A percentile compares a stretch with the other conserved stretches of the same genome.
phyloP scores from a whole-genome alignment of 2,888 invertebrate genomes.

The Caenorhabditis zanzibari region DNA sequence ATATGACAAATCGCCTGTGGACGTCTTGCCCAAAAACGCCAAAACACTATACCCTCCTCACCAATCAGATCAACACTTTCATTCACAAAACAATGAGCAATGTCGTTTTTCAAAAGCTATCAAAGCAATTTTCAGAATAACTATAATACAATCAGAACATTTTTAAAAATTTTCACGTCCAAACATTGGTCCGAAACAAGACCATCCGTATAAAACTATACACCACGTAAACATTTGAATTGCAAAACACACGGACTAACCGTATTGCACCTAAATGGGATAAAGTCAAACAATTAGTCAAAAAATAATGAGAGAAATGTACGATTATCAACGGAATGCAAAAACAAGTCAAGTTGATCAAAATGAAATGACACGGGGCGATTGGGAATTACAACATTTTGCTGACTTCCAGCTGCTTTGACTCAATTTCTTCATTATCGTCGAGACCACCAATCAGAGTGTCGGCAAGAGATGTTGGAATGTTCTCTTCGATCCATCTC shows the following conservation, averaged over 20 bases:
- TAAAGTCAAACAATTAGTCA: background rate
- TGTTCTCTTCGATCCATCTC: slow-evolving; percentile 96
- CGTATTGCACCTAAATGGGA: slow-evolving; percentile 57
- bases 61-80: background rate
- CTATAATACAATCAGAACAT: background rate
- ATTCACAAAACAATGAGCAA: background rate
- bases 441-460: slow-evolving; percentile 77
- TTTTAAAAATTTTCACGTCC: background rate
- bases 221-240: slow-evolving; percentile 53
- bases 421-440: slow-evolving; percentile 80
- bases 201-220: slow-evolving; percentile 63
- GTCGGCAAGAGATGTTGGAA: slow-evolving; percentile 89
- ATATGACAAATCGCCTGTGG: no score
- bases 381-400: slow-evolving; percentile 79
- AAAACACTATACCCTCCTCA: background rate
- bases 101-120: background rate
- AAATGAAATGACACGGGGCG: slow-evolving; percentile 13
- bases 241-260: slow-evolving; percentile 56
- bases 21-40: background rate
- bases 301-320: background rate
- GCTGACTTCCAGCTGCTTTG: slow-evolving; percentile 79
- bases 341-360: slow-evolving; percentile 12
- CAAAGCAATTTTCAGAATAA: background rate
- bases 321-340: slow-evolving; percentile 38
- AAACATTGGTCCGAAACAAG: slow-evolving; percentile 28